phyloP scores from a whole-genome alignment of 2,797 vertebrate genomes.

The Saxicola maurus region DNA sequence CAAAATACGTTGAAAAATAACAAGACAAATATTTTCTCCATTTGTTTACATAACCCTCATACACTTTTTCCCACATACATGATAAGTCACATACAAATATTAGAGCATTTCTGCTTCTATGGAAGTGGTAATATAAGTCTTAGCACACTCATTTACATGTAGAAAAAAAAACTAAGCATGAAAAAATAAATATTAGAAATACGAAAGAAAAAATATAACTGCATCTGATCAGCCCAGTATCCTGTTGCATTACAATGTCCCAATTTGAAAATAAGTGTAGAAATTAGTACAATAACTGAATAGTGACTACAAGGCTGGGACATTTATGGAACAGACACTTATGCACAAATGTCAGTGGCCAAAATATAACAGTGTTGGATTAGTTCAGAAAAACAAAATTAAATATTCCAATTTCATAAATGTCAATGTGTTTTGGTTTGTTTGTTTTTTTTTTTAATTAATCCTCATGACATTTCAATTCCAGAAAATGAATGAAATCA shows the following conservation, averaged over 20 bases:
- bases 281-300: neutral
- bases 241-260: neutral
- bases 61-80: neutral
- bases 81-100: neutral
- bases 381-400: neutral
- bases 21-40: neutral
- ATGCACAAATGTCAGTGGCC: neutral
- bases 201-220: neutral
- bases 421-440: neutral
- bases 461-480: neutral
- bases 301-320: neutral
- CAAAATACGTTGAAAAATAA: neutral
- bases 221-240: neutral
- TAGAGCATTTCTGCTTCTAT: neutral
- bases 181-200: neutral
- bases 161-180: neutral
- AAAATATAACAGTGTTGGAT: neutral
- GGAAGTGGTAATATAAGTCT: neutral
- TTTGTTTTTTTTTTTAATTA: neutral
- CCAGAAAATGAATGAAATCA: neutral
- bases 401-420: slow-evolving; percentile 5
- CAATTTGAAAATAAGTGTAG: neutral
- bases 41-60: neutral
- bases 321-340: neutral
- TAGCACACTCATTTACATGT: neutral